phyloP scores from a whole-genome alignment of 2,797 vertebrate species.

The Eulemur coronatus region DNA sequence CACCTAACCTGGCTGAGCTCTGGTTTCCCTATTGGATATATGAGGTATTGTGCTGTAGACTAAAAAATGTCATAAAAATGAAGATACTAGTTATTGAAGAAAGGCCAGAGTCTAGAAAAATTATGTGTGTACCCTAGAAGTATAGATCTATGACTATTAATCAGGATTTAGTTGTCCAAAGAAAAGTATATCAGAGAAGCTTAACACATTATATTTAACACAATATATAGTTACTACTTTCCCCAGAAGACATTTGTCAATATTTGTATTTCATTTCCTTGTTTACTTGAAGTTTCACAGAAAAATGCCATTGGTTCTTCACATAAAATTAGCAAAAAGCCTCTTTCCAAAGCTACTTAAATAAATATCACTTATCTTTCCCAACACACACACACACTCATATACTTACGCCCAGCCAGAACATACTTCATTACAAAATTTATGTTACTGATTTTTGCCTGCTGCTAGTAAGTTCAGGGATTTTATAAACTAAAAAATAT shows the following conservation, averaged over 20 bases:
- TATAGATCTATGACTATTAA: background rate
- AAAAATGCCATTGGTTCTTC: background rate
- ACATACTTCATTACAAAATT: background rate
- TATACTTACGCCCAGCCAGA: background rate
- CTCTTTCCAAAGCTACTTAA: background rate
- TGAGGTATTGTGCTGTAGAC: accelerated
- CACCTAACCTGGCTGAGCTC: background rate
- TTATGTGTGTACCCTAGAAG: accelerated
- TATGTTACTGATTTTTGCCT: background rate
- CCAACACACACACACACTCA: background rate
- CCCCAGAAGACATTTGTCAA: background rate
- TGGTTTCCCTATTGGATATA: background rate
- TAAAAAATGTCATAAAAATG: background rate
- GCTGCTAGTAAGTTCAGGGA: background rate
- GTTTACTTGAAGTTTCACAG: background rate
- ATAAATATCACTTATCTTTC: background rate
- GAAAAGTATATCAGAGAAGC: background rate
- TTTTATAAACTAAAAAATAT: background rate
- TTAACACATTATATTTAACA: background rate
- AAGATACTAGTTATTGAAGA: background rate
- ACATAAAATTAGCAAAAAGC: background rate
- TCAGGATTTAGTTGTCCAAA: background rate
- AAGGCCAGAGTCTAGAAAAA: background rate
- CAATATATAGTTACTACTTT: background rate
- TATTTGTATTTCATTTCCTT: background rate